Percentiles rank a stretch among this genome's conserved stretches.
phyloP scores from a whole-genome alignment of 2,113 vertebrate species.

The Andinoacara biseriatus region DNA sequence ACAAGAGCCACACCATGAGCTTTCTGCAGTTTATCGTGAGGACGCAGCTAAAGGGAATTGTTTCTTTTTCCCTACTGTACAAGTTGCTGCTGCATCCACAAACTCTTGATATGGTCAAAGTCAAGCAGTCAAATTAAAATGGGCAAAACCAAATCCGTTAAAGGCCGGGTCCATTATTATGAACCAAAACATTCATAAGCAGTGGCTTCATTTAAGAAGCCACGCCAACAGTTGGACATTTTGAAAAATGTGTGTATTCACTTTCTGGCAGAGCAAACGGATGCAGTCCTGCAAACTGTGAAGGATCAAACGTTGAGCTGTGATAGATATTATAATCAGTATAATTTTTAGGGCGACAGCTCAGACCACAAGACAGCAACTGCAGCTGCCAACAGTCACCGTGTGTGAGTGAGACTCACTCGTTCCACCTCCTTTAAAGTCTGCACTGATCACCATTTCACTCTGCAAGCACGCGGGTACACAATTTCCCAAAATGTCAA shows the following conservation, averaged over 20 bases:
- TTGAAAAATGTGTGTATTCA: not conserved
- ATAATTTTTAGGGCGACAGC: not conserved
- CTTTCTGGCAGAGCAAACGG: not conserved
- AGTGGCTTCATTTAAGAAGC: not conserved
- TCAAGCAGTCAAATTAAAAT: not conserved
- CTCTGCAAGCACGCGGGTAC: not conserved
- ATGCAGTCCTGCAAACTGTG: not conserved
- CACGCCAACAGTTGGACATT: not conserved
- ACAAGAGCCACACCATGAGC: not conserved
- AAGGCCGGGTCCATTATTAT: not conserved
- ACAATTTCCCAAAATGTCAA: not conserved
- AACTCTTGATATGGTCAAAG: not conserved
- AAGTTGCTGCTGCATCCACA: not conserved
- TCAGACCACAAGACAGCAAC: not conserved
- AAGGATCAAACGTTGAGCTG: too few species aligned
- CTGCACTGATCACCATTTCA: not conserved
- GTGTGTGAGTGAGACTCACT: too few species aligned
- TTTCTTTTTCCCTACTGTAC: not conserved
- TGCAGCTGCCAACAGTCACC: not conserved
- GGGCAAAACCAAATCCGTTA: too few species aligned
- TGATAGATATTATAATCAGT: not conserved
- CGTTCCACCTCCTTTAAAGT: too few species aligned
- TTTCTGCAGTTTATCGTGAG: not conserved
- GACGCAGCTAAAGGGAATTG: not conserved
- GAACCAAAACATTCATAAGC: slow-evolving; percentile 31